These are phyloP conservation scores for Atta cephalotes DNA, from an alignment of 1,140 invertebrate species.

Conservation along the genomic window DNA sequence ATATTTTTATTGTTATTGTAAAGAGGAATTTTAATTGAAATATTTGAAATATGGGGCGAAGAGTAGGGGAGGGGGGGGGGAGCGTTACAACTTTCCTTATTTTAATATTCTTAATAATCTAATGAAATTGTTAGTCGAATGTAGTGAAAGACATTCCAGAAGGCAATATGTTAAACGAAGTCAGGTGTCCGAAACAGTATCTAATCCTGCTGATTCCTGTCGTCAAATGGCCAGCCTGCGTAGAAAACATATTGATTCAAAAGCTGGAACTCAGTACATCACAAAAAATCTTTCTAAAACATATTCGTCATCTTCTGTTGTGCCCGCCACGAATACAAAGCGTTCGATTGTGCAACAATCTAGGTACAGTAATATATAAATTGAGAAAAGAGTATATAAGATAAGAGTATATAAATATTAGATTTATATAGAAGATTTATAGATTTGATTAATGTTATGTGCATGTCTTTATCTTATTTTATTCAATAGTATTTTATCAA, in stretches of 20 bases:
- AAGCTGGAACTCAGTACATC: constrained; percentile 47
- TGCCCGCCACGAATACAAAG: constrained; percentile 42
- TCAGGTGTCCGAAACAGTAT: constrained; percentile 67
- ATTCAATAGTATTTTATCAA: constrained; percentile 1
- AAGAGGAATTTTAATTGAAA: background rate
- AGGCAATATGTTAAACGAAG: constrained; percentile 70
- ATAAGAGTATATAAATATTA: background rate
- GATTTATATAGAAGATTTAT: background rate
- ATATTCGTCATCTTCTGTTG: constrained; percentile 47
- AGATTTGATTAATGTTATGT: background rate
- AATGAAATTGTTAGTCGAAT: constrained; percentile 65
- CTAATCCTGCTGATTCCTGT: constrained; percentile 60
- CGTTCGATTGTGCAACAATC: constrained; percentile 50
- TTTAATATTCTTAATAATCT: background rate
- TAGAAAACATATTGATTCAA: constrained; percentile 65
- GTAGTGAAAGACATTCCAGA: constrained; percentile 63
- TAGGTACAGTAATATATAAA: constrained; percentile 54
- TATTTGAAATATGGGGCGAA: background rate
- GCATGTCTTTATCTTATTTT: background rate
- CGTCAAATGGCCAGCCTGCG: constrained; percentile 60
- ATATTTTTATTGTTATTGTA: background rate
- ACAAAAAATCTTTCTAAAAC: constrained; percentile 63
- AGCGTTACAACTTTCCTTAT: too few relatives aligned
- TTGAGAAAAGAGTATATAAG: background rate
- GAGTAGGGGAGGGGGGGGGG: too few relatives aligned